Conservation (phyloP, 2,888 invertebrate species). For the Hydriomena furcata region DNA sequence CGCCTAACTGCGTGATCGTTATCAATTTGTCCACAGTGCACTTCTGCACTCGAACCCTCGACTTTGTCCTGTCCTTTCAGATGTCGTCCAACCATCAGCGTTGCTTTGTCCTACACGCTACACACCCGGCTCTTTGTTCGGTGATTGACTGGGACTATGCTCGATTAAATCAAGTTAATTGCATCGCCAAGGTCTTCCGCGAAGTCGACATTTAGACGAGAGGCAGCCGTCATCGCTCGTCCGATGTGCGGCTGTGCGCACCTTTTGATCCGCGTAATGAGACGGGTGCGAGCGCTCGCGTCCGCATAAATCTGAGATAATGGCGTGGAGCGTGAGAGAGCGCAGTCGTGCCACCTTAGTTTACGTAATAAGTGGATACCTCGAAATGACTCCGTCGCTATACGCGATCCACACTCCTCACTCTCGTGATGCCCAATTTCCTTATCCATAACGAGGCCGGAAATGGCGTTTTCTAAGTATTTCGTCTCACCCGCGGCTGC, state of each 20-base stretch:
- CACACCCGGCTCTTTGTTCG: conserved; percentile 59
- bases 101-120: conserved; percentile 59
- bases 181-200: conserved; percentile 67
- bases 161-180: conserved; percentile 70
- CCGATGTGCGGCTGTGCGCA: conserved; percentile 49
- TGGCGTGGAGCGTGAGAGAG: conserved; percentile 74
- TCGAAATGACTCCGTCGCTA: conserved; percentile 56
- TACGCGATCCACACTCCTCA: conserved; percentile 43
- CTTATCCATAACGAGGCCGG: conserved; percentile 44
- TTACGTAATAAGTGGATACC: conserved; percentile 73
- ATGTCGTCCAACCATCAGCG: conserved; percentile 55
- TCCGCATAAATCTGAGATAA: conserved; percentile 74
- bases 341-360: conserved; percentile 70
- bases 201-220: conserved; percentile 72
- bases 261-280: conserved; percentile 74
- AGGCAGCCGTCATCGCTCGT: conserved; percentile 37
- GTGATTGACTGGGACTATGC: conserved; percentile 60
- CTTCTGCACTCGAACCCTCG: conserved; percentile 52
- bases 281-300: conserved; percentile 66
- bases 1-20: conserved; percentile 55
- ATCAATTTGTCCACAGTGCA: conserved; percentile 71
- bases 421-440: conserved; percentile 57
- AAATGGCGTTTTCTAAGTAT: conserved; percentile 44
- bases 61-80: conserved; percentile 72
- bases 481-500: conserved; percentile 30